These are phyloP conservation scores for Grallaria varia DNA, from an alignment of 2,113 vertebrate genomes.

Conservation along the genomic window DNA sequence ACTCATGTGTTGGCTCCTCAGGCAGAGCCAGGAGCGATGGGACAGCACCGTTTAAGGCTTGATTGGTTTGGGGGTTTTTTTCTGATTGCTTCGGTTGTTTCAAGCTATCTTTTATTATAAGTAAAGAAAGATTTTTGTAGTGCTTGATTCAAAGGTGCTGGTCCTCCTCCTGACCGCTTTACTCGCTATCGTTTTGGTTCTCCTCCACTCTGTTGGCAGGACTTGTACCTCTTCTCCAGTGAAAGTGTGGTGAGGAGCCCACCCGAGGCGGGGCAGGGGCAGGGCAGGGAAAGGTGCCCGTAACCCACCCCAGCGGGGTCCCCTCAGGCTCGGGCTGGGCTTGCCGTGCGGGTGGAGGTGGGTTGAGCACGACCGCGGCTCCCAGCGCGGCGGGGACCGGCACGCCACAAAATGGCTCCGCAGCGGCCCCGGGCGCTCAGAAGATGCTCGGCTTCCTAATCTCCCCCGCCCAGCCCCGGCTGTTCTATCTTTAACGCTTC, in stretches of 20 bases:
- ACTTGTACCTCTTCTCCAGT: fast-evolving
- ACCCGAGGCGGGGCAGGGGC: background rate
- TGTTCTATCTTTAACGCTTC: slow-evolving; percentile 68
- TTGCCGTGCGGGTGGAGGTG: fast-evolving
- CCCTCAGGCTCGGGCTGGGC: fast-evolving
- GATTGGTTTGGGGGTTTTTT: background rate
- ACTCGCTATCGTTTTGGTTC: background rate
- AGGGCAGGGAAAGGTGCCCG: background rate
- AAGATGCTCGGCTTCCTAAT: slow-evolving; percentile 53
- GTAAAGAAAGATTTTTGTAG: background rate
- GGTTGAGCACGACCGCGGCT: background rate
- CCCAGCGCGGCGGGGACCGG: background rate
- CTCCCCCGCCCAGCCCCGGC: slow-evolving; percentile 37
- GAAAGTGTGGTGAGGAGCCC: background rate
- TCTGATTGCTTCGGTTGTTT: background rate
- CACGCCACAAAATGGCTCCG: background rate
- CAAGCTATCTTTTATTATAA: too few species aligned
- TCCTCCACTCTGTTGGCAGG: background rate
- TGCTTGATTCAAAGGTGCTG: background rate
- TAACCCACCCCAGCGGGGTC: background rate
- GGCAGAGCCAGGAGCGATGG: fast-evolving
- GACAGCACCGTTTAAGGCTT: fast-evolving
- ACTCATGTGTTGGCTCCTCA: fast-evolving
- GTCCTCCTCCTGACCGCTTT: fast-evolving
- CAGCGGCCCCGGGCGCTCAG: background rate